A percentile compares a stretch with the other conserved stretches of the same genome.
Evolutionary conservation across 2,888 invertebrate species (phyloP).

Genomic region (Scaptomyza tumidula): DNA sequence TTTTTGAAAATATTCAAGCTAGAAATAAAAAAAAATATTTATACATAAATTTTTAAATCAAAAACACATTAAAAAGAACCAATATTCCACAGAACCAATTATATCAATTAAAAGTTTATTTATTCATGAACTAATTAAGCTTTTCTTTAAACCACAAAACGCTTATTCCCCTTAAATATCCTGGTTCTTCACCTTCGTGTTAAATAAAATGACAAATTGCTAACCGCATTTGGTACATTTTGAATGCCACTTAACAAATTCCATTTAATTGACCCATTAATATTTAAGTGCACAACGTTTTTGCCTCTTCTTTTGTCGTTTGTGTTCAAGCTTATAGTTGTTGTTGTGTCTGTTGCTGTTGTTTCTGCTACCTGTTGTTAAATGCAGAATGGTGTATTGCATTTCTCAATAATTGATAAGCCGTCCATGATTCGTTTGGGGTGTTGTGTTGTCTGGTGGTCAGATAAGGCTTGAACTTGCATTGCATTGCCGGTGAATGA

Average conservation of each 20-base stretch:
- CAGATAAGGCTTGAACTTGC: slow-evolving; percentile 14
- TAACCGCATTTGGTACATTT: not conserved
- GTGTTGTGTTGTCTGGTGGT: not conserved
- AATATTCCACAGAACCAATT: not conserved
- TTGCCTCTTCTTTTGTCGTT: slow-evolving; percentile 13
- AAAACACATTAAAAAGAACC: no score
- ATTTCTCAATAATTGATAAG: slow-evolving; percentile 48
- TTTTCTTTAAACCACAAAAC: not conserved
- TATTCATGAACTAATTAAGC: not conserved
- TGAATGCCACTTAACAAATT: slow-evolving; percentile 8
- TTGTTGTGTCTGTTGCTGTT: no score
- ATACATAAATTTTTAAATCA: no score
- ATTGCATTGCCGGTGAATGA: slow-evolving; percentile 66
- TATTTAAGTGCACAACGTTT: slow-evolving; percentile 26
- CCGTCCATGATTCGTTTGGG: not conserved
- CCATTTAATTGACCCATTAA: slow-evolving; percentile 31
- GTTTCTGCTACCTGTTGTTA: slow-evolving; percentile 25
- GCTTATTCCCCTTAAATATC: not conserved
- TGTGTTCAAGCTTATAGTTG: no score
- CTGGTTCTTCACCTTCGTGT: not conserved
- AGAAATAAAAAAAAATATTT: no score
- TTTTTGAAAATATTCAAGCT: no score
- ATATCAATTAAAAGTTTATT: not conserved
- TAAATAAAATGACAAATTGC: not conserved
- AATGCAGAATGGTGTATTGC: slow-evolving; percentile 24